phyloP scores from a whole-genome alignment of 2,113 vertebrate genomes.

The Catagonus wagneri region DNA sequence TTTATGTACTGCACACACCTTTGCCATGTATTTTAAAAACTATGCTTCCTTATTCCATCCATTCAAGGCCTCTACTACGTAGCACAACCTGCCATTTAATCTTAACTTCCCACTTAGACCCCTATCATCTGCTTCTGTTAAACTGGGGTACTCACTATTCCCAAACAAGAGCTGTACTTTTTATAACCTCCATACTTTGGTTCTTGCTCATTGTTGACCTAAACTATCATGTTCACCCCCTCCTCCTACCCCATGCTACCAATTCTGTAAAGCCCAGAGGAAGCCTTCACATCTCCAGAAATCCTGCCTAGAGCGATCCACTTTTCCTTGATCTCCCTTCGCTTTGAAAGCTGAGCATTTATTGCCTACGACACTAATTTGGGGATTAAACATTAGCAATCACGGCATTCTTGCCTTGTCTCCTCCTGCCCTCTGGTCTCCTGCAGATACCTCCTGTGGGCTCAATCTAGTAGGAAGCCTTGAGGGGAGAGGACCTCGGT shows the following conservation, averaged over 20 bases:
- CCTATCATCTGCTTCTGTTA: neutral
- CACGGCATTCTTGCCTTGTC: neutral
- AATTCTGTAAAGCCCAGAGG: slow-evolving; percentile 31
- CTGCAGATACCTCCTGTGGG: neutral
- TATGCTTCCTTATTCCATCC: neutral
- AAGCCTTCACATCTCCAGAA: neutral
- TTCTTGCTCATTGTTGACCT: neutral
- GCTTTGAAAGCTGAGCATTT: slow-evolving; percentile 24
- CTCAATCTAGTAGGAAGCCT: neutral
- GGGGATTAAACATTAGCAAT: neutral
- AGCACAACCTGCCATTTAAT: neutral
- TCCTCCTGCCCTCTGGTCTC: neutral
- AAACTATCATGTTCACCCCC: neutral
- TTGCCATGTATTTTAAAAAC: slow-evolving; percentile 43
- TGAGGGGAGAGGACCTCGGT: neutral
- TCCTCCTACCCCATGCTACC: neutral
- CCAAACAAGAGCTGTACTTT: neutral
- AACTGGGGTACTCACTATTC: neutral
- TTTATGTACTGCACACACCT: slow-evolving; percentile 39
- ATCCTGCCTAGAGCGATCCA: slow-evolving; percentile 27
- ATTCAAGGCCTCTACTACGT: neutral
- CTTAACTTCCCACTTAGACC: neutral
- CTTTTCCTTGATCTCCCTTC: slow-evolving; percentile 18
- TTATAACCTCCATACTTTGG: neutral
- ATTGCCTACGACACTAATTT: slow-evolving; percentile 30